A percentile compares a stretch with the other conserved stretches of the same genome.
These are phyloP conservation scores for Bradypus variegatus DNA, from an alignment of 2,797 vertebrate genomes.

Conservation along the genomic window DNA sequence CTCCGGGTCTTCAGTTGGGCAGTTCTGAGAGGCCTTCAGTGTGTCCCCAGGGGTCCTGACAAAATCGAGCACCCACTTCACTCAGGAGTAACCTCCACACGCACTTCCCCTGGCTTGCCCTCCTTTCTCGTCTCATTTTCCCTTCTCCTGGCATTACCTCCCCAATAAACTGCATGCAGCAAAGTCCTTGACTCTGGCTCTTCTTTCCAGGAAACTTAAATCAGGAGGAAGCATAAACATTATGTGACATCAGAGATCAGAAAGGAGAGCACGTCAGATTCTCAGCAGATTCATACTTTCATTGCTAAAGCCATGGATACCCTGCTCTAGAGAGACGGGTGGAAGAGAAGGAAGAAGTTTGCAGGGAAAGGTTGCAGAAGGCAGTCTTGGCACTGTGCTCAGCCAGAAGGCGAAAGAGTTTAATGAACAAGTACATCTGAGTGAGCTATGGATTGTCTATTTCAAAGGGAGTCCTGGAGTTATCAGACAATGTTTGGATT, in stretches of 20 bases:
- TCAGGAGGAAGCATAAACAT: background rate
- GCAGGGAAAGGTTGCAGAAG: background rate
- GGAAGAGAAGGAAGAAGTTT: background rate
- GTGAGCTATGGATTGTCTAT: background rate
- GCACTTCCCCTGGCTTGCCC: background rate
- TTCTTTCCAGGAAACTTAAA: background rate
- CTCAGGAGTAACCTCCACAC: background rate
- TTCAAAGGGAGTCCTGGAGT: constrained; percentile 11
- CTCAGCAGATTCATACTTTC: background rate
- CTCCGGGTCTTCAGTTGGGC: background rate
- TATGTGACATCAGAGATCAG: background rate
- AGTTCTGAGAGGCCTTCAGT: background rate
- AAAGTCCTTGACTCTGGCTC: background rate
- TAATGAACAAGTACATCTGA: background rate
- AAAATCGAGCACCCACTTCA: background rate
- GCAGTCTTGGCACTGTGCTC: background rate
- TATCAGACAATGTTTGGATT: background rate
- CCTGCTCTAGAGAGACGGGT: background rate
- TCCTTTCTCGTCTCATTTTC: background rate
- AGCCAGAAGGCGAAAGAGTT: background rate
- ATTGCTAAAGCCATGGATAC: background rate
- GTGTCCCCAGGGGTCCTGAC: background rate
- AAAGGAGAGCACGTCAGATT: background rate
- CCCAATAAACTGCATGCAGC: background rate
- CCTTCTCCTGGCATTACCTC: background rate